Percentiles rank a stretch among this genome's conserved stretches.
Evolutionary conservation across 2,888 invertebrate genomes (phyloP).

Genomic region (Ormyrus rosae): DNA sequence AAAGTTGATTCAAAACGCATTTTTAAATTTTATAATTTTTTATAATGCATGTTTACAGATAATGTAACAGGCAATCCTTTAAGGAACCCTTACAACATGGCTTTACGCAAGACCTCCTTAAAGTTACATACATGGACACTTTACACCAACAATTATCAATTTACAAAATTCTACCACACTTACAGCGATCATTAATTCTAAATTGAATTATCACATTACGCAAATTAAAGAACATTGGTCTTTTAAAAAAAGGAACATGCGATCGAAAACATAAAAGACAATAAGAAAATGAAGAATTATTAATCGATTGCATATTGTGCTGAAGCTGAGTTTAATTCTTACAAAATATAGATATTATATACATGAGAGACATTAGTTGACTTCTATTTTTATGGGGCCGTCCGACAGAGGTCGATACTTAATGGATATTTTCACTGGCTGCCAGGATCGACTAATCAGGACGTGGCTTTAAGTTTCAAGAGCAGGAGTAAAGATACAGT

Average conservation of each 20-base stretch:
- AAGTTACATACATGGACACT: constrained; percentile 50
- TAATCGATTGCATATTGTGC: constrained; percentile 54
- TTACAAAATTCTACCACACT: constrained; percentile 56
- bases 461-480: constrained; percentile 61
- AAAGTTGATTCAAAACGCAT: too few relatives aligned
- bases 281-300: constrained; percentile 39
- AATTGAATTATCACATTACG: constrained; percentile 56
- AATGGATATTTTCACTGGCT: constrained; percentile 71
- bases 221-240: constrained; percentile 54
- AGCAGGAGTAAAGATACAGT: constrained; percentile 69
- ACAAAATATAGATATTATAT: constrained; percentile 58
- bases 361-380: constrained; percentile 58
- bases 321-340: constrained; percentile 57
- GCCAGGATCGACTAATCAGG: constrained; percentile 66
- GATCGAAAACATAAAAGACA: constrained; percentile 41
- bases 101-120: background rate
- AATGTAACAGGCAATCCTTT: too few relatives aligned
- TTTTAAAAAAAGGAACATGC: constrained; percentile 54
- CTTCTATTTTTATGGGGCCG: constrained; percentile 56
- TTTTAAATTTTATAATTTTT: too few relatives aligned
- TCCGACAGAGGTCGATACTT: constrained; percentile 60
- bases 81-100: too few relatives aligned
- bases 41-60: too few relatives aligned
- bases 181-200: constrained; percentile 51
- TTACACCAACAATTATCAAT: constrained; percentile 50